A percentile compares a stretch with the other conserved stretches of the same genome.
Evolutionary conservation across 2,797 vertebrate species (phyloP).

Genomic region (Danio aesculapii): DNA sequence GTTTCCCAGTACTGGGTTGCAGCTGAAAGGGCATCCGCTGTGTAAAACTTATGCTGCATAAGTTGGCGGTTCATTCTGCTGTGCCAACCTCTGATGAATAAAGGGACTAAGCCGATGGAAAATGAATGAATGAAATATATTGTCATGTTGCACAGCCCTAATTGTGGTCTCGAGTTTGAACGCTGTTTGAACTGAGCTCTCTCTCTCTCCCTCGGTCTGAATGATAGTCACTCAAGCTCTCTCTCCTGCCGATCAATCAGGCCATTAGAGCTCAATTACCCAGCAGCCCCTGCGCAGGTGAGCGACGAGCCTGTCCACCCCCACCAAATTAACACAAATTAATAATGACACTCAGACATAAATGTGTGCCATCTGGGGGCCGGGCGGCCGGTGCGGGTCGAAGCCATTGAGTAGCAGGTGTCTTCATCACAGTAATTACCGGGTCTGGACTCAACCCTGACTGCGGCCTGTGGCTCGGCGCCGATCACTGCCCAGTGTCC

Average conservation of each 20-base stretch:
- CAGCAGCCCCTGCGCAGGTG: conserved; percentile 79
- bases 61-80: too few relatives aligned
- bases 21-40: too few relatives aligned
- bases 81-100: too few relatives aligned
- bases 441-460: conserved; percentile 74
- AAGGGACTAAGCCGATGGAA: too few relatives aligned
- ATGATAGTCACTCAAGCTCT: conserved; percentile 47
- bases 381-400: conserved; percentile 82
- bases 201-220: background rate
- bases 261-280: conserved; percentile 87
- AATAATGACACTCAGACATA: conserved; percentile 87
- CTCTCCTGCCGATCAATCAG: conserved; percentile 80
- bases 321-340: conserved; percentile 84
- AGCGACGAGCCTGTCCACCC: conserved; percentile 73
- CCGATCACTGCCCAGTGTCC: conserved; percentile 70
- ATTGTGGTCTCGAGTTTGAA: too few relatives aligned
- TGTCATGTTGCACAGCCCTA: too few relatives aligned
- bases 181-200: too few relatives aligned
- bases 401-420: conserved; percentile 89
- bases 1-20: too few relatives aligned
- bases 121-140: too few relatives aligned
- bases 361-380: conserved; percentile 81
- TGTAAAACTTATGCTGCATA: too few relatives aligned
- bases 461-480: conserved; percentile 70
- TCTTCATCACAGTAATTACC: conserved; percentile 83